Base-by-base conservation (phyloP, 2,797 vertebrate genomes). In the Hybognathus amarus region DNA sequence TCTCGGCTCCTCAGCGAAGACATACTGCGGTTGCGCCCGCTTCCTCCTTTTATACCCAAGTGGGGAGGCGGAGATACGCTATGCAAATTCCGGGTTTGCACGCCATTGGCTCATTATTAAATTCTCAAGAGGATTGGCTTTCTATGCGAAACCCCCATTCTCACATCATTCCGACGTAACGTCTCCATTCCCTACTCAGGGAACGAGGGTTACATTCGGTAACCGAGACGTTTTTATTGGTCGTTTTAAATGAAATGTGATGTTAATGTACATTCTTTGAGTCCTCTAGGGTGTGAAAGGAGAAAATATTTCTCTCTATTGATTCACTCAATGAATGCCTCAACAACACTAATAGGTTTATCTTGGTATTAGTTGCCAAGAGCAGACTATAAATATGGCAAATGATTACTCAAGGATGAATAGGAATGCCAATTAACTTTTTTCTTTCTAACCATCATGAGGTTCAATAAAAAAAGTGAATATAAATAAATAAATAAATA, bases 291-390 rank as follows among this genome's bases (percentile, higher is more conserved):
- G 27, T 47, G 30, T 38, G n/a, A n/a, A 66, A 63, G 0, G 15
- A 20, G n/a, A 13, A 50, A 79, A 33, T 50, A 63, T 76, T 22
- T 79, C 71, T 15, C 66, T 45, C 24, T 24, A 79, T 81, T 40
- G 68, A 74, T 68, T 22, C 24, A 17, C 54, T 22, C 47, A 30
- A 45, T 78, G 36, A 36, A 42, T 79, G 24, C 22, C 36, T 73
- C 54, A 81, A 30, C 64, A 70, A 33, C 36, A 54, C 3, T 79
- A 4, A 74, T 69, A 78, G n/a, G 76, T 42, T 33, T 76, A 70
- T 85, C 38, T 45, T 61, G 50, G 66, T 3, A 18, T 52, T 38
- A 45, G 76, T 61, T 75, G 59, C 30, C 27, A 56, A 27, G 42
- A 52, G 47, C 18, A 66, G 17, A 40, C 71, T 50, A 69, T 78